These are phyloP conservation scores for Venustaconcha ellipsiformis DNA, from an alignment of 1,140 invertebrate genomes.

Conservation along the genomic window DNA sequence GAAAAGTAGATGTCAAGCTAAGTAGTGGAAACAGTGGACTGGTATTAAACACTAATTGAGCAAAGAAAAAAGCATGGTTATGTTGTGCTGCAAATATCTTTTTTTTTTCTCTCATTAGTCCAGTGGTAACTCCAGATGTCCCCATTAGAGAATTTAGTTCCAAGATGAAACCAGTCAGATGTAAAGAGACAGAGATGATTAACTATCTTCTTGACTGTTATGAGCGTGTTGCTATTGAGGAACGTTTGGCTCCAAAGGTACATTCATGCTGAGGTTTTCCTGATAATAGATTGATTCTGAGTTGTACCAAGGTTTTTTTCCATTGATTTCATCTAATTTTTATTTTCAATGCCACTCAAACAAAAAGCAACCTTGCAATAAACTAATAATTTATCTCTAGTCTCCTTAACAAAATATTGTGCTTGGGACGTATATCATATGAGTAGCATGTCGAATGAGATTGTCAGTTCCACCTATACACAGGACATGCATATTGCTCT, in stretches of 20 bases:
- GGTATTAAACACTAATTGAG: no score
- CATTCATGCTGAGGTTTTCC: conserved; percentile 3
- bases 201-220: conserved; percentile 68
- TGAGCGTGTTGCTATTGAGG: conserved; percentile 62
- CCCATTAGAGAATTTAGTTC: conserved; percentile 50
- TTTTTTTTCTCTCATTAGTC: conserved; percentile 16
- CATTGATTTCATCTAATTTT: background rate
- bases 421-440: no score
- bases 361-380: no score
- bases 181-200: conserved; percentile 61
- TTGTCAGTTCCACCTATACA: no score
- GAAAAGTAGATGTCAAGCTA: no score
- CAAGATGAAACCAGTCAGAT: conserved; percentile 50
- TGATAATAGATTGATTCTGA: background rate
- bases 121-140: conserved; percentile 36
- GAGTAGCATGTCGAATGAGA: no score
- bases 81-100: background rate
- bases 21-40: no score
- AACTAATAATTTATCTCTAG: no score
- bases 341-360: conserved; percentile 17
- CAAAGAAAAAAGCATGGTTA: background rate
- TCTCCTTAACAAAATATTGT: no score
- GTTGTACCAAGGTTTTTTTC: background rate
- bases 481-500: no score
- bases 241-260: conserved; percentile 76